phyloP scores from a whole-genome alignment of 2,888 invertebrate genomes.

The Pteria penguin region DNA sequence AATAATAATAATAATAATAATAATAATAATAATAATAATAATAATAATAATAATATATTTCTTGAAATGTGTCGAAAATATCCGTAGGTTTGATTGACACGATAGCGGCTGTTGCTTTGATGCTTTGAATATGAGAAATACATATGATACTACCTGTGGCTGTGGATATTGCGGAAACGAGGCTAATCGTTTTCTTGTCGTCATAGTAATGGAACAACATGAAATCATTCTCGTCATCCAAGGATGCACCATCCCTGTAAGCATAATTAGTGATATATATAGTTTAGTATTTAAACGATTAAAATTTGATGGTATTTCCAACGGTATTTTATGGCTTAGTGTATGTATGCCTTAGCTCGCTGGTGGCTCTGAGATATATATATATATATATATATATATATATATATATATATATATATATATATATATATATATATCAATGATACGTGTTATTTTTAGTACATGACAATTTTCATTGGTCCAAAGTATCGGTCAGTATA shows the following conservation, averaged over 20 bases:
- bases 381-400: no score
- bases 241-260: slow-evolving; percentile 29
- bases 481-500: no score
- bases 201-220: slow-evolving; percentile 61
- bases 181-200: slow-evolving; percentile 59
- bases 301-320: no score
- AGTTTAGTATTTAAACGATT: no score
- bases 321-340: no score
- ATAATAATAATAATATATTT: background rate
- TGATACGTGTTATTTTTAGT: no score
- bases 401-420: no score
- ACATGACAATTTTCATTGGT: no score
- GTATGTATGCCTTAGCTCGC: no score
- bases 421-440: no score
- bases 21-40: background rate
- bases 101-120: background rate
- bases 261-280: no score
- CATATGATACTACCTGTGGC: slow-evolving; percentile 50
- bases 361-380: no score
- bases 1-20: background rate
- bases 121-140: background rate
- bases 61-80: background rate
- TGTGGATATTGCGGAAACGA: slow-evolving; percentile 57
- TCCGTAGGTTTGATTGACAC: background rate
- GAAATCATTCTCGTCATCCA: slow-evolving; percentile 56